A percentile compares a stretch with the other conserved stretches of the same genome.
These are phyloP conservation scores for Erethizon dorsatum DNA, from an alignment of 2,797 vertebrate species.

Conservation along the genomic window DNA sequence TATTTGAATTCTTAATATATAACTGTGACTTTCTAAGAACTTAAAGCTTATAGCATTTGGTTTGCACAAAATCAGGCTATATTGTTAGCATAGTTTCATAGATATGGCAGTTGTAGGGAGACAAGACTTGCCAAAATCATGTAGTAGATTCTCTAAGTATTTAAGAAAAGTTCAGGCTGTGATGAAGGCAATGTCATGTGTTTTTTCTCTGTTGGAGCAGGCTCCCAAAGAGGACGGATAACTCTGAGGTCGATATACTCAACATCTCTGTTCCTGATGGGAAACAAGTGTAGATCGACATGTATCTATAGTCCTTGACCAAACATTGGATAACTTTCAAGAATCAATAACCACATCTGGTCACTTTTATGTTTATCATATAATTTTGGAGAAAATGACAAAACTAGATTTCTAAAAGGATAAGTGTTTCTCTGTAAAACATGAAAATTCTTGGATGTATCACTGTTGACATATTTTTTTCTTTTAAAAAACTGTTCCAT, in stretches of 20 bases:
- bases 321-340: not conserved
- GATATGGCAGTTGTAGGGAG: not conserved
- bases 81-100: not conserved
- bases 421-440: constrained; percentile 36
- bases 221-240: not conserved
- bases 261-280: not conserved
- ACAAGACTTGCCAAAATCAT: not conserved
- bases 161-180: not conserved
- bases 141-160: not conserved
- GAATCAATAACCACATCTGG: not conserved
- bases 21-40: not conserved
- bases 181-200: not conserved
- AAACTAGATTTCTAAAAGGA: constrained; percentile 25
- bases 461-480: not conserved
- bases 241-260: not conserved
- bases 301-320: not conserved
- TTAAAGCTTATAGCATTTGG: not conserved
- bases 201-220: not conserved
- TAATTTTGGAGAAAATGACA: constrained; percentile 58
- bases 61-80: constrained; percentile 8
- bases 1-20: constrained; percentile 26
- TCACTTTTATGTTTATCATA: constrained; percentile 39
- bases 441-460: constrained; percentile 22
- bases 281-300: constrained; percentile 19
- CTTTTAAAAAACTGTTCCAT: constrained; percentile 24